phyloP scores from a whole-genome alignment of 1,140 invertebrate genomes.

The Platyura marginata region DNA sequence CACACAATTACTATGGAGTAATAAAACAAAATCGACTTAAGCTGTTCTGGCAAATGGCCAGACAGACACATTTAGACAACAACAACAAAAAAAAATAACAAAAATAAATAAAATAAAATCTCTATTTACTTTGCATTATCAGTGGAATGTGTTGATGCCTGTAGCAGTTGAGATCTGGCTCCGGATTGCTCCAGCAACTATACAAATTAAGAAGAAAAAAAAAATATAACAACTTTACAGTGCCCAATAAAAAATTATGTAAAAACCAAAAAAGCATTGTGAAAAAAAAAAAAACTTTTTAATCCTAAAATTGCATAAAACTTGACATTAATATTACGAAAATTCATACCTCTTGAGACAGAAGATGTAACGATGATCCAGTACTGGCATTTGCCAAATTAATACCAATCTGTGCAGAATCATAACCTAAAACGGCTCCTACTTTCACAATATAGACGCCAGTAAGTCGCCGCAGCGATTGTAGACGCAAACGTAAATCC shows the following conservation, averaged over 20 bases:
- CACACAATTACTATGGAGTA: no score
- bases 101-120: conserved; percentile 1
- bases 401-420: conserved; percentile 26
- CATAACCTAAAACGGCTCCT: conserved; percentile 47
- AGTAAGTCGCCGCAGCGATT: conserved; percentile 52
- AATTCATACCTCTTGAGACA: conserved; percentile 28
- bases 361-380: conserved; percentile 23
- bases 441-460: conserved; percentile 60
- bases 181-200: conserved; percentile 39
- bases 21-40: no score
- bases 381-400: conserved; percentile 6
- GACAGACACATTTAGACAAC: no score
- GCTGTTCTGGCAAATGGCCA: no score
- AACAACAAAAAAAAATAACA: no score
- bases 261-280: no score
- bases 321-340: no score
- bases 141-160: conserved; percentile 25
- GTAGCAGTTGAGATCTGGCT: conserved; percentile 18
- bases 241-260: no score
- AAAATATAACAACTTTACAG: no score
- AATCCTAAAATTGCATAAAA: conserved; percentile 5
- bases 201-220: conserved; percentile 9
- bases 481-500: conserved; percentile 48
- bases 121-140: conserved; percentile 37
- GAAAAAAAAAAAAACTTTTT: conserved; percentile 2